Evolutionary conservation across 2,888 invertebrate species (phyloP).

Genomic region (Agonopterix heracliana): DNA sequence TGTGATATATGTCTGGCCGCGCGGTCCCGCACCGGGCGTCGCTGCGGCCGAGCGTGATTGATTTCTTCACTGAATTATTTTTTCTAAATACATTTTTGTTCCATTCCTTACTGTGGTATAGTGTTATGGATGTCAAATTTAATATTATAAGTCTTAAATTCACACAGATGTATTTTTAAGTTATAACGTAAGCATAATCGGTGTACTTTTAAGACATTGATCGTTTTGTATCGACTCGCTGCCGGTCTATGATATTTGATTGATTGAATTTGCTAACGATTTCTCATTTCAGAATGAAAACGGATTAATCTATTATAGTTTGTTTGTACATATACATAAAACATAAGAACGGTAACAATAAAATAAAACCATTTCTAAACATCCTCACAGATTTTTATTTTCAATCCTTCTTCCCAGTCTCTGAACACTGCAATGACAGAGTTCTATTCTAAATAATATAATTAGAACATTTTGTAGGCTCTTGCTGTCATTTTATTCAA

Average conservation of each 20-base stretch:
- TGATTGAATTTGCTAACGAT: slow-evolving; percentile 62
- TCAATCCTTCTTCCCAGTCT: not conserved
- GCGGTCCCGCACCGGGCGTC: not conserved
- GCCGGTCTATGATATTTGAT: slow-evolving; percentile 34
- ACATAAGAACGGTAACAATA: slow-evolving; percentile 72
- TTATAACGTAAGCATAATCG: slow-evolving; percentile 69
- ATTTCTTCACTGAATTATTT: slow-evolving; percentile 49
- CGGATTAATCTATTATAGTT: slow-evolving; percentile 70
- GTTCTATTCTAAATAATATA: too few species aligned
- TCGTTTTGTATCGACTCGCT: slow-evolving; percentile 46
- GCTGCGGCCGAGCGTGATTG: slow-evolving; percentile 25
- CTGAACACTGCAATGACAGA: too few species aligned
- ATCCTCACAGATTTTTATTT: slow-evolving; percentile 33
- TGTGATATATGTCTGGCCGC: slow-evolving; percentile 1
- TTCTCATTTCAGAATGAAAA: slow-evolving; percentile 67
- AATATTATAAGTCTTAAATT: slow-evolving; percentile 9
- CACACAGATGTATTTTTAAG: slow-evolving; percentile 37
- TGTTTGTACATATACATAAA: slow-evolving; percentile 76
- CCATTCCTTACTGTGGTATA: slow-evolving; percentile 74
- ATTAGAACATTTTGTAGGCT: too few species aligned
- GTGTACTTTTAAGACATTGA: slow-evolving; percentile 60
- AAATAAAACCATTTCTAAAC: slow-evolving; percentile 73
- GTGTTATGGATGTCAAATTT: slow-evolving; percentile 64
- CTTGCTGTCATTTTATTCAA: too few species aligned
- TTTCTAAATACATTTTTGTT: slow-evolving; percentile 52